Base-by-base conservation (phyloP, 2,113 vertebrate species). In the Megaptera novaeangliae region DNA sequence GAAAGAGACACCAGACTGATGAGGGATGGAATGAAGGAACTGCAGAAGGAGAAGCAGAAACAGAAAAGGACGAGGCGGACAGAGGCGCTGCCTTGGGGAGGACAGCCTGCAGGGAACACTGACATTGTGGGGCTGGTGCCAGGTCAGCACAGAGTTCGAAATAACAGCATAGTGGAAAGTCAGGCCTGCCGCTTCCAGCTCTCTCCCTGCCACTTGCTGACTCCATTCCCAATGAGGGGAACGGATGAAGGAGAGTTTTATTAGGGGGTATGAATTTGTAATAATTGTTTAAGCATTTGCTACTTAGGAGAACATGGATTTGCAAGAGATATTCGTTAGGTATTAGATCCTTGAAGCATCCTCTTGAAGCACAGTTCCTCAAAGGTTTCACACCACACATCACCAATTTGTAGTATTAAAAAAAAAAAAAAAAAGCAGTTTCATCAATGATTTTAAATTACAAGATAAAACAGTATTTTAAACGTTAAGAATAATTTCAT, bases 381-480 rank as follows among this genome's bases (percentile, higher is more conserved):
- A 0, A 57, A 12, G 21, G 39, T 83, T 75, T 84, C 71, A 81
- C 14, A 69, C 39, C 31, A 46, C 11, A 9, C 17, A 63, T 36
- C 8, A 72, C 27, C 25, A 61, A 36, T 52, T 41, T 69, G 34
- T 34, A 85, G 20, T 29, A 23, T 55, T 91, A 59, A 46, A 34
- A 52, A 85, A 1, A 44, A 27, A 49, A 63, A 0, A 23, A 31
- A 83, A 84, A 68, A 25, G 17, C 2, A 74, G 61, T 36, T 69
- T 82, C 69, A 44, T n/a, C 55, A 59, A 85, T 8, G 20, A 61
- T 83, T 87, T 93, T 83, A 78, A 90, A 34, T 69, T 61, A 61
- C 83, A 87, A 95, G 83, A 46, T 14, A 41, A 61, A 44, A 74
- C n/a, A 27, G 36, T 57, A 49, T 90, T 72, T 87, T 63, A 72